A percentile compares a stretch with the other conserved stretches of the same genome.
Conservation (phyloP, 2,797 vertebrate species). For the Myotis findleyi region DNA sequence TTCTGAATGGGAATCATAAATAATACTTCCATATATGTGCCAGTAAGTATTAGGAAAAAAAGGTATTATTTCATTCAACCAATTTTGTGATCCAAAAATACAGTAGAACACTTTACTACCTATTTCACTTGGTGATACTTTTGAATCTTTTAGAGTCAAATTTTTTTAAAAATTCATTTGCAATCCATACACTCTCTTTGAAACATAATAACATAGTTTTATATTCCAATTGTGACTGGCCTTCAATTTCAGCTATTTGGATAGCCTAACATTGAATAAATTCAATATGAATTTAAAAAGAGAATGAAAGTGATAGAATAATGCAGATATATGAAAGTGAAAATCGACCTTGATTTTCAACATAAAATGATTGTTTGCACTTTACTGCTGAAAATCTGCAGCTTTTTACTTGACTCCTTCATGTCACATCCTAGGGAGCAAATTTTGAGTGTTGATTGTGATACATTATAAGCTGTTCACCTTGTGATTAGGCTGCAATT, state of each 20-base stretch:
- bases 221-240: conserved; percentile 76
- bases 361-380: conserved; percentile 87
- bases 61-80: neutral
- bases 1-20: neutral
- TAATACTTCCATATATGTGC: neutral
- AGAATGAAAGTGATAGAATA: conserved; percentile 36
- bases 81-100: conserved; percentile 60
- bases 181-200: conserved; percentile 4
- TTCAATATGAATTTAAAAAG: conserved; percentile 82
- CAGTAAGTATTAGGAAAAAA: neutral
- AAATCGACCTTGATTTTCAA: conserved; percentile 89
- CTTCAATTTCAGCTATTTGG: conserved; percentile 75
- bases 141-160: conserved; percentile 17
- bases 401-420: conserved; percentile 75
- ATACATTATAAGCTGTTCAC: conserved; percentile 79
- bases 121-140: neutral
- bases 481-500: conserved; percentile 81
- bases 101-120: neutral
- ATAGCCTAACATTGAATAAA: conserved; percentile 74
- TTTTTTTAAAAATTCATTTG: conserved; percentile 36
- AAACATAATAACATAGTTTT: conserved; percentile 69
- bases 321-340: conserved; percentile 71
- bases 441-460: conserved; percentile 84
- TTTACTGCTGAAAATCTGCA: conserved; percentile 81
- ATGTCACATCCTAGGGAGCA: conserved; percentile 69